phyloP scores from a whole-genome alignment of 1,140 invertebrate genomes.

The Bacillus rossius region DNA sequence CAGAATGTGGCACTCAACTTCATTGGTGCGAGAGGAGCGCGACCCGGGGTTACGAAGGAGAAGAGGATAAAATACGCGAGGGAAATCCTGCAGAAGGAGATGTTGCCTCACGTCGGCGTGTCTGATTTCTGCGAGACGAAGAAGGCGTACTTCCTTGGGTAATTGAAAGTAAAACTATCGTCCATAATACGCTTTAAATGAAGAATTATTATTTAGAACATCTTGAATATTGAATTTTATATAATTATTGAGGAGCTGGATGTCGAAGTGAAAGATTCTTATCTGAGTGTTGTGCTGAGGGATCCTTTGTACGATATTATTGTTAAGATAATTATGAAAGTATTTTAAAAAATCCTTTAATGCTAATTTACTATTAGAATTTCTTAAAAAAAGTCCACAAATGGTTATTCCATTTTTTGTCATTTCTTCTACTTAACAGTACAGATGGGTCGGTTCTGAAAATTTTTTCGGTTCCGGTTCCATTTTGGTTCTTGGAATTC shows the following conservation, averaged over 20 bases:
- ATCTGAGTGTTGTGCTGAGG: no score
- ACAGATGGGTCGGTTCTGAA: no score
- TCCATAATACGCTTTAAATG: no score
- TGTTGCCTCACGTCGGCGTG: slow-evolving; percentile 98
- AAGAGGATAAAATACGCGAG: slow-evolving; percentile 98
- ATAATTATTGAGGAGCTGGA: not conserved
- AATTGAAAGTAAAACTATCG: slow-evolving; percentile 5
- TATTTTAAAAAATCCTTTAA: not conserved
- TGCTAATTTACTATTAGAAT: not conserved
- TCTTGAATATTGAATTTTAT: no score
- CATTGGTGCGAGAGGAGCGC: slow-evolving; percentile 92
- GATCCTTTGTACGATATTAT: not conserved
- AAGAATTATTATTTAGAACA: no score
- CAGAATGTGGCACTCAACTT: slow-evolving; percentile 98
- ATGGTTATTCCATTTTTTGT: no score
- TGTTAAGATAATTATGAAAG: not conserved
- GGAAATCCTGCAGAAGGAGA: slow-evolving; percentile 99
- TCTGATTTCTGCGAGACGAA: slow-evolving; percentile 99
- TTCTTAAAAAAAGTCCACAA: not conserved
- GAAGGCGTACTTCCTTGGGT: slow-evolving; percentile 95
- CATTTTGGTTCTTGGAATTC: no score
- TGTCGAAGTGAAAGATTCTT: no score
- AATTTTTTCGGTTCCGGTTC: no score
- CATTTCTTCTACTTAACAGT: no score
- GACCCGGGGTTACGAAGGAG: slow-evolving; percentile 96